A percentile compares a stretch with the other conserved stretches of the same genome.
Conservation (phyloP, 2,888 invertebrate species). For the Pinctada fucata region DNA sequence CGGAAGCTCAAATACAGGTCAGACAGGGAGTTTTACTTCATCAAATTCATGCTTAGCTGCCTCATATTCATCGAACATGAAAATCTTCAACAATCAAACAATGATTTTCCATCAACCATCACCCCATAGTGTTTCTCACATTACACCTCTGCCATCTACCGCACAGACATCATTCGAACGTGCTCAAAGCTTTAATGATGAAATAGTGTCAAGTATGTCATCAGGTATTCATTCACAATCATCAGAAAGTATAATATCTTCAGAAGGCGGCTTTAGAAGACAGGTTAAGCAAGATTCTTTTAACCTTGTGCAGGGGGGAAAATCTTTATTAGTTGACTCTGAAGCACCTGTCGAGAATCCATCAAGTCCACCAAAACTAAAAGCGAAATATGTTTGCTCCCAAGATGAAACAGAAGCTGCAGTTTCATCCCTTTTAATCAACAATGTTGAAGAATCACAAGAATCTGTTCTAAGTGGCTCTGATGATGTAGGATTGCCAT, state of each 20-base stretch:
- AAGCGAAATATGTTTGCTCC: slow-evolving; percentile 22
- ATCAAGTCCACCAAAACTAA: slow-evolving; percentile 5
- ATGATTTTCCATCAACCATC: background rate
- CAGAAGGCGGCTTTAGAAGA: background rate
- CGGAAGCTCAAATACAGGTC: slow-evolving; percentile 25
- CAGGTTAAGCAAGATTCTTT: background rate
- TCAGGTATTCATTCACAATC: background rate
- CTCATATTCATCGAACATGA: background rate
- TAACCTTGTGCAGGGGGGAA: background rate
- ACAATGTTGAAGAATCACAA: slow-evolving; percentile 20
- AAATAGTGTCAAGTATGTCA: background rate
- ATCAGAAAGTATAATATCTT: background rate
- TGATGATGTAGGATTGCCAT: slow-evolving; percentile 21
- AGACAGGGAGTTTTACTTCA: slow-evolving; percentile 17
- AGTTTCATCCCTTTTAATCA: slow-evolving; percentile 23
- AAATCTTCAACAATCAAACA: background rate
- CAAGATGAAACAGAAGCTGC: slow-evolving; percentile 32
- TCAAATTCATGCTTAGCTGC: too few relatives aligned
- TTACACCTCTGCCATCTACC: background rate
- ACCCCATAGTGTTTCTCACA: background rate
- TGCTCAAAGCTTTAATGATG: slow-evolving; percentile 1
- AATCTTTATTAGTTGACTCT: background rate
- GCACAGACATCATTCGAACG: background rate
- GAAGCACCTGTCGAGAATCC: background rate
- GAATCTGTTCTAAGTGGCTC: slow-evolving; percentile 19